Percentiles rank a stretch among this genome's conserved stretches.
These are phyloP conservation scores for Mugil cephalus DNA, from an alignment of 2,113 vertebrate species.

Conservation along the genomic window DNA sequence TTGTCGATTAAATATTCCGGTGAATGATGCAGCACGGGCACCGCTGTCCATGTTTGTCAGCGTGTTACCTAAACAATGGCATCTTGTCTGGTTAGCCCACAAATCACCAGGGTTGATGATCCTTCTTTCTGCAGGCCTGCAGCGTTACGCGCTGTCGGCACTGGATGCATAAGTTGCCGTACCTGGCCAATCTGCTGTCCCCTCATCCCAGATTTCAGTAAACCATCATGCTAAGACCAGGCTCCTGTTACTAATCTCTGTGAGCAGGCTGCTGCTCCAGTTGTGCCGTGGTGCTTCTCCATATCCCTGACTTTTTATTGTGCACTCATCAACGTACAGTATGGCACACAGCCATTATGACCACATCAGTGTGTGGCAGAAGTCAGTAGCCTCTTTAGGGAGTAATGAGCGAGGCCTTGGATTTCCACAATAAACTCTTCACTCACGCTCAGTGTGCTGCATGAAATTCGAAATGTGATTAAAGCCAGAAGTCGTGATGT, in stretches of 20 bases:
- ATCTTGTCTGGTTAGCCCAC: constrained; percentile 64
- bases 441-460: not conserved
- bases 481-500: not conserved
- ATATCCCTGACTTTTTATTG: not conserved
- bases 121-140: constrained; percentile 70
- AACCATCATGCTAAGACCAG: not conserved
- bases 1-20: constrained; percentile 29
- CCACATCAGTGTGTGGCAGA: constrained; percentile 13
- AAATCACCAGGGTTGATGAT: constrained; percentile 56
- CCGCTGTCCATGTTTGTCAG: constrained; percentile 23
- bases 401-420: constrained; percentile 38
- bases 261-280: not conserved
- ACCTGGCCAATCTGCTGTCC: constrained; percentile 29
- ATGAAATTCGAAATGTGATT: not conserved
- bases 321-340: not conserved
- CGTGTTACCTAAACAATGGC: constrained; percentile 73
- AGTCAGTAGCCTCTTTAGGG: constrained; percentile 21
- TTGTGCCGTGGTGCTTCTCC: constrained; percentile 18
- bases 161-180: constrained; percentile 46
- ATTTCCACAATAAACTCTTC: constrained; percentile 15
- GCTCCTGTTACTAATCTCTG: not conserved
- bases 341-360: not conserved
- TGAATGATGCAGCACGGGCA: constrained; percentile 23
- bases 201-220: not conserved
- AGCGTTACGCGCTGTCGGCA: constrained; percentile 50